Conservation (phyloP, 2,888 invertebrate genomes). For the Keiferia lycopersicella region DNA sequence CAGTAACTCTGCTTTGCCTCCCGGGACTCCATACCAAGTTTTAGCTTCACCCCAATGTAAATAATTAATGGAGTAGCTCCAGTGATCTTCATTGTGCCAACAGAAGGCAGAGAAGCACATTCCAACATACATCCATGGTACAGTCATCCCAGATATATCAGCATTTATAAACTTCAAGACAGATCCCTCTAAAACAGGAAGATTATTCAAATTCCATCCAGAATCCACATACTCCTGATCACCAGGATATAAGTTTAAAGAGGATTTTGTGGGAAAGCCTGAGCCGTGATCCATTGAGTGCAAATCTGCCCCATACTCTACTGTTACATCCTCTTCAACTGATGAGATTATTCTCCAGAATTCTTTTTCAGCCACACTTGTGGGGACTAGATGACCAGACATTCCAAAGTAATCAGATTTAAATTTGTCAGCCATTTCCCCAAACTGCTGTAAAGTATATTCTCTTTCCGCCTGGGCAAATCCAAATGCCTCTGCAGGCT, state of each 20-base stretch:
- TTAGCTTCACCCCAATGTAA: conserved; percentile 92
- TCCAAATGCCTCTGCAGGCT: conserved; percentile 87
- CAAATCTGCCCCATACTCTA: conserved; percentile 90
- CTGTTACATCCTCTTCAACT: conserved; percentile 87
- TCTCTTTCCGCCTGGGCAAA: conserved; percentile 88
- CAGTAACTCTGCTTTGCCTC: conserved; percentile 84
- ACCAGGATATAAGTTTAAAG: conserved; percentile 81
- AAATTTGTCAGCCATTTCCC: conserved; percentile 90
- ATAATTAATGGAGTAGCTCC: conserved; percentile 92
- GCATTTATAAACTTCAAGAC: conserved; percentile 87
- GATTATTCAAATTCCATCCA: conserved; percentile 89
- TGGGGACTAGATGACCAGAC: conserved; percentile 84
- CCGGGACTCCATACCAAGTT: conserved; percentile 91
- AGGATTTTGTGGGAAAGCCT: conserved; percentile 86
- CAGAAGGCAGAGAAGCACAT: conserved; percentile 93
- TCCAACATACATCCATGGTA: conserved; percentile 92
- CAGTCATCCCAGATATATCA: conserved; percentile 87
- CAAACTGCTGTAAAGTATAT: conserved; percentile 87
- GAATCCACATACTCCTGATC: conserved; percentile 85
- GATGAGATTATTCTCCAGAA: conserved; percentile 89
- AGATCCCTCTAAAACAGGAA: conserved; percentile 86
- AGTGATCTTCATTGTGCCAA: conserved; percentile 93
- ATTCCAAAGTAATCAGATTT: conserved; percentile 88
- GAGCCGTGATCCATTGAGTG: conserved; percentile 89
- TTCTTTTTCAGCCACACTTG: conserved; percentile 85